Evolutionary conservation across 2,797 vertebrate species (phyloP), one percentile per base, ranked within the genome.

Genomic region (Cichlasoma orientale): DNA sequence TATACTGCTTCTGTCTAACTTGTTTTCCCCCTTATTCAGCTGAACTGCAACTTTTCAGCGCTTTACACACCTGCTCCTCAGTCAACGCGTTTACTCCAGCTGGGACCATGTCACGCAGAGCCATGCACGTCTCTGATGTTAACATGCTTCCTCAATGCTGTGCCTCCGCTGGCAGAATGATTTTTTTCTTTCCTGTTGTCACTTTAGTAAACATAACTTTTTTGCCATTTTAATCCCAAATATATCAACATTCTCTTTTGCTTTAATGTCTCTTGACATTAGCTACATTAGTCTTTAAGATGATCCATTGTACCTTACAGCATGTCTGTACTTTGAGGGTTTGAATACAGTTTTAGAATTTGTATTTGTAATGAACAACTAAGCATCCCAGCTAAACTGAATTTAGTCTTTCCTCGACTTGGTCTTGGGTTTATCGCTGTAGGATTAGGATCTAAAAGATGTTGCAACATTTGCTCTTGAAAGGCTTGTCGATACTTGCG

Each of bases 51-150:
- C 71, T 79, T 74, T 69, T 72, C 47, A 74, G 8, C 11, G 9
- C 53, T 83, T 80, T 10, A 61, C 82, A 84, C 89, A 86, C 86
- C 80, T 91, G 82, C 84, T 74, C 74, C 74, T 47, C 75, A 66
- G 52, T 82, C 80, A 44, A 47, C n/a, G 53, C 77, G 82, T 85
- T 82, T 61, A 74, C 59, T 80, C 58, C 74, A 75, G 83, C 77
- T 84, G 78, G n/a, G 79, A 27, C 50, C 21, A 12, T 44, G 77
- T 75, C 74, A 53, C 52, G 14, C 6, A 52, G 38, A 78, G 61
- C 58, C 33, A 21, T 50, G 36, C 56, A 53, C n/a, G 4, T 58
- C 33, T 29, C 54, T 80, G 57, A 68, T 68, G 11, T 31, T 68
- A 68, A 76, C 53, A 25, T 36, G 25, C 31, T 81, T 3, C 0